Evolutionary conservation across 2,797 vertebrate genomes (phyloP).

Genomic region (Astyanax mexicanus): DNA sequence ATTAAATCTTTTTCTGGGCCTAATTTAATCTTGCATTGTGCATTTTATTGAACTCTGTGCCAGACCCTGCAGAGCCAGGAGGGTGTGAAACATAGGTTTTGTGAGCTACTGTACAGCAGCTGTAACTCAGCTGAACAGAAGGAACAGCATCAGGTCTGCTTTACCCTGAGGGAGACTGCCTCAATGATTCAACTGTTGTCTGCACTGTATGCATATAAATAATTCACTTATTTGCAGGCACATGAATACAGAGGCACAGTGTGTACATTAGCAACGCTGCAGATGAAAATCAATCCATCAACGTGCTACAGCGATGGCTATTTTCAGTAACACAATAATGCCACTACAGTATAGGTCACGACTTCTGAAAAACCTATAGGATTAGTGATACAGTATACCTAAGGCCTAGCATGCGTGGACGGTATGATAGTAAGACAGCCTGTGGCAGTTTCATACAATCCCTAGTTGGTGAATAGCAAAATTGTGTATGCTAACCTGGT

Average conservation of each 20-base stretch:
- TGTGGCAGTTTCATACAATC: not conserved
- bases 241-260: not conserved
- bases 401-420: not conserved
- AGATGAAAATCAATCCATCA: not conserved
- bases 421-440: not conserved
- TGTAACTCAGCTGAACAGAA: not conserved
- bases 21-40: slow-evolving; percentile 3
- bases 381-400: not conserved
- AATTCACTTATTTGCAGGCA: slow-evolving; percentile 29
- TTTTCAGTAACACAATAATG: not conserved
- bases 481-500: not conserved
- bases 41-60: not conserved
- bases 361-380: not conserved
- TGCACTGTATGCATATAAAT: slow-evolving; percentile 32
- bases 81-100: not conserved
- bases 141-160: not conserved
- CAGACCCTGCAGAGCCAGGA: not conserved
- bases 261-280: slow-evolving; percentile 1
- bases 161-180: slow-evolving; percentile 15
- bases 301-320: not conserved
- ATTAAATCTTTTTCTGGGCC: slow-evolving; percentile 19
- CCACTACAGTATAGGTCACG: not conserved
- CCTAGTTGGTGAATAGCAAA: not conserved
- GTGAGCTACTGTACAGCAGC: not conserved
- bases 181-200: slow-evolving; percentile 40